phyloP scores from a whole-genome alignment of 2,888 invertebrate species.

The Galerucella pusilla region DNA sequence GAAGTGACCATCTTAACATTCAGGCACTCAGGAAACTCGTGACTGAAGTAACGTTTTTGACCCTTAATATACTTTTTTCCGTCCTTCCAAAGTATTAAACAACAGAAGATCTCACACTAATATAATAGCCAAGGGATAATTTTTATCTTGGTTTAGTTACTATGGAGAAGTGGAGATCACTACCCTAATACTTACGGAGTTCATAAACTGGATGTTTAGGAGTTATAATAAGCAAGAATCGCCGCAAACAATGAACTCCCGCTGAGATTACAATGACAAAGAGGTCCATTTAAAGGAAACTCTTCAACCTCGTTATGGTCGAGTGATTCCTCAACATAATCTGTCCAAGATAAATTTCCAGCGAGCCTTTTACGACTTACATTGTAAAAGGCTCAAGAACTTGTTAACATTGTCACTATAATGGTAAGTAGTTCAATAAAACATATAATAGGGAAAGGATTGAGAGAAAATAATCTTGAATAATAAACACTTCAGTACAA shows the following conservation, averaged over 20 bases:
- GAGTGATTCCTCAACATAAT: constrained; percentile 7
- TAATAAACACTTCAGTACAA: background rate
- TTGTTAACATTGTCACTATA: background rate
- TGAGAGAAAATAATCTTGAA: background rate
- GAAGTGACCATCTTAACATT: no score
- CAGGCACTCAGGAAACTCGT: no score
- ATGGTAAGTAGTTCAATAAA: background rate
- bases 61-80: no score
- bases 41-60: no score
- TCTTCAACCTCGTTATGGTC: constrained; percentile 16
- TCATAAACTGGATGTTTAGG: background rate
- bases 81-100: no score
- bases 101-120: background rate
- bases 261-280: constrained; percentile 16
- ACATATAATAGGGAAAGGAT: background rate
- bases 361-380: background rate
- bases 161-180: background rate
- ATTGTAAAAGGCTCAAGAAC: background rate
- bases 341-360: constrained; percentile 8
- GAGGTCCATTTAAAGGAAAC: background rate
- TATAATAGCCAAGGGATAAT: background rate
- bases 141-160: background rate
- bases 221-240: constrained; percentile 4
- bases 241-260: constrained; percentile 5
- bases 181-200: background rate